phyloP scores from a whole-genome alignment of 2,797 vertebrate genomes.

The Liparis tanakae region DNA sequence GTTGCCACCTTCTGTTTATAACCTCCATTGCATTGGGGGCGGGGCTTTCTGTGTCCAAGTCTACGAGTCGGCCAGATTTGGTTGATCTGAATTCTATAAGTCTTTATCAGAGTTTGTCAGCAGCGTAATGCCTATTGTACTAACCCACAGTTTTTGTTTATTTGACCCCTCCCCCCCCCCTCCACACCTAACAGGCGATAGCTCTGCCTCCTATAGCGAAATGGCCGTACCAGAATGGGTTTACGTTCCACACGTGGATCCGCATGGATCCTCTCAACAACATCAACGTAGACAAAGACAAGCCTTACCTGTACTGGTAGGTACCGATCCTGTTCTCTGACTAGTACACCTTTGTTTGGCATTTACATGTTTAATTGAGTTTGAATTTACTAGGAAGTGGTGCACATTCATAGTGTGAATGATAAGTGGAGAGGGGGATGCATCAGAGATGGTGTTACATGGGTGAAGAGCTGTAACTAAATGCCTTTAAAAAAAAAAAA shows the following conservation, averaged over 20 bases:
- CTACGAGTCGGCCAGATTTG: not conserved
- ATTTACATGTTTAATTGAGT: conserved; percentile 1
- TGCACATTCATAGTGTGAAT: not conserved
- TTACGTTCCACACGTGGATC: conserved; percentile 98
- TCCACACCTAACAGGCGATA: conserved; percentile 87
- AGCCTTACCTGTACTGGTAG: conserved; percentile 98
- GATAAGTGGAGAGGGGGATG: not conserved
- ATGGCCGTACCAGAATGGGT: conserved; percentile 99
- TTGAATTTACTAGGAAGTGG: not conserved
- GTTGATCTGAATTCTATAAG: conserved; percentile 16
- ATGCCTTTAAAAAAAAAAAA: not conserved
- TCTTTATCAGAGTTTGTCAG: conserved; percentile 5
- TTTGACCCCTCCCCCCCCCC: conserved; percentile 22
- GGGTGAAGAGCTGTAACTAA: not conserved
- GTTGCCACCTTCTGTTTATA: no score
- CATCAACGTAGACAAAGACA: conserved; percentile 98
- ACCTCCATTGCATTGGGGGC: conserved; percentile 13
- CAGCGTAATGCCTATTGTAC: not conserved
- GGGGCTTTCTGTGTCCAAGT: conserved; percentile 3
- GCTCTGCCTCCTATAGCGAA: conserved; percentile 98
- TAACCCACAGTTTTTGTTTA: conserved; percentile 3
- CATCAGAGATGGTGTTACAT: not conserved
- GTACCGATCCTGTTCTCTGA: conserved; percentile 57
- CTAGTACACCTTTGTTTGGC: not conserved
- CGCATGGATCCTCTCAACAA: conserved; percentile 99